Conservation (phyloP, 2,113 vertebrate species). For the Cryptotis parvus region DNA sequence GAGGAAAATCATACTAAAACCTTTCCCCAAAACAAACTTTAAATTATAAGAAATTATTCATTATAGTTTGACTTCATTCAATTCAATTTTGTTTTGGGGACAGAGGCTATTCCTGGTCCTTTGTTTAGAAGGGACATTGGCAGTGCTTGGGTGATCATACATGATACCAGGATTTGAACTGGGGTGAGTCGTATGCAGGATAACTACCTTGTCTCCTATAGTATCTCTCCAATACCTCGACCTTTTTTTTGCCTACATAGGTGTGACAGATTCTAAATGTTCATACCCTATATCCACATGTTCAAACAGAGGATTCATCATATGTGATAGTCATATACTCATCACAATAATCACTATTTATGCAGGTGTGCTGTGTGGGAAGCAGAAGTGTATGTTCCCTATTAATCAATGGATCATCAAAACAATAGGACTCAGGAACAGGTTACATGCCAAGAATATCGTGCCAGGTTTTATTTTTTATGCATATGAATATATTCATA, state of each 20-base stretch:
- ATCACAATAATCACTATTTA: slow-evolving; percentile 45
- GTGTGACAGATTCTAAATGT: background rate
- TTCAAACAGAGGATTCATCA: background rate
- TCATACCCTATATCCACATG: background rate
- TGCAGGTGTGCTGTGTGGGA: slow-evolving; percentile 62
- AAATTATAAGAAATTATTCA: too few relatives aligned
- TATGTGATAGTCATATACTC: background rate
- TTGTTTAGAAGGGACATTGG: too few relatives aligned
- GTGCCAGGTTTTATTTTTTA: slow-evolving; percentile 29
- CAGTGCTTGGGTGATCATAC: too few relatives aligned
- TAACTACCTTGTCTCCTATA: too few relatives aligned
- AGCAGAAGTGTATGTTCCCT: background rate
- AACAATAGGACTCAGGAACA: background rate
- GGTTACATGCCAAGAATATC: background rate
- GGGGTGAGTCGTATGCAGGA: too few relatives aligned
- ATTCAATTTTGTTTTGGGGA: too few relatives aligned
- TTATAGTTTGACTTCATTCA: too few relatives aligned
- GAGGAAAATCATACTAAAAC: too few relatives aligned
- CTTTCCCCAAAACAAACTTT: too few relatives aligned
- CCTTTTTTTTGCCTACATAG: background rate
- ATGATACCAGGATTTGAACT: background rate
- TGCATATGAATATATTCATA: background rate
- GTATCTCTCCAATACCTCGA: background rate
- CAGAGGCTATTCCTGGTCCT: too few relatives aligned
- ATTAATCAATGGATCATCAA: slow-evolving; percentile 35